phyloP scores from a whole-genome alignment of 2,113 vertebrate species.

The Okapia johnstoni region DNA sequence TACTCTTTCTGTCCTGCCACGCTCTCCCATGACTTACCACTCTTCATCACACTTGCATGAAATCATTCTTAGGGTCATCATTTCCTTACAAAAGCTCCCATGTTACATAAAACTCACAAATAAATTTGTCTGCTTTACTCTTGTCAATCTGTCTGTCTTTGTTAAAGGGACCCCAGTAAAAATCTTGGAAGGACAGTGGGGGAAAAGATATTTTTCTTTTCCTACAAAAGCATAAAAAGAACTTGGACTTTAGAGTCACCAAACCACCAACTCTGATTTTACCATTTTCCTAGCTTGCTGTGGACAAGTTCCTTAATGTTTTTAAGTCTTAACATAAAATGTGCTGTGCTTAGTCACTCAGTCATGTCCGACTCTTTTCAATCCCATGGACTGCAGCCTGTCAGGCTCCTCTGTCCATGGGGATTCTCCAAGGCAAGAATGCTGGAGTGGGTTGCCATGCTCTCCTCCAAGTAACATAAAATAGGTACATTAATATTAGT shows the following conservation, averaged over 20 bases:
- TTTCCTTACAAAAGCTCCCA: background rate
- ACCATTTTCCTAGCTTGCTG: background rate
- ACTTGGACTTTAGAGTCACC: background rate
- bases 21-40: background rate
- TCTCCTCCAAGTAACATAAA: background rate
- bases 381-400: accelerated
- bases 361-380: accelerated
- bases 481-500: background rate
- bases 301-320: background rate
- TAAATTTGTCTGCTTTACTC: background rate
- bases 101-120: background rate
- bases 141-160: background rate
- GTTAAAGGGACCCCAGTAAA: background rate
- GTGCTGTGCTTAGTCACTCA: background rate
- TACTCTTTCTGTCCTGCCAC: background rate
- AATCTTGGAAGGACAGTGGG: background rate
- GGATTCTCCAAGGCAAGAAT: background rate
- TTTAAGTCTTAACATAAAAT: background rate
- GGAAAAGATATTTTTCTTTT: background rate
- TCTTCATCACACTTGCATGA: background rate
- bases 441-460: background rate
- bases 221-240: background rate
- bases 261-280: background rate
- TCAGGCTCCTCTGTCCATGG: background rate
- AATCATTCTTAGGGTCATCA: background rate